Evolutionary conservation across 1,140 invertebrate genomes (phyloP).

Genomic region (Diabrotica virgifera): DNA sequence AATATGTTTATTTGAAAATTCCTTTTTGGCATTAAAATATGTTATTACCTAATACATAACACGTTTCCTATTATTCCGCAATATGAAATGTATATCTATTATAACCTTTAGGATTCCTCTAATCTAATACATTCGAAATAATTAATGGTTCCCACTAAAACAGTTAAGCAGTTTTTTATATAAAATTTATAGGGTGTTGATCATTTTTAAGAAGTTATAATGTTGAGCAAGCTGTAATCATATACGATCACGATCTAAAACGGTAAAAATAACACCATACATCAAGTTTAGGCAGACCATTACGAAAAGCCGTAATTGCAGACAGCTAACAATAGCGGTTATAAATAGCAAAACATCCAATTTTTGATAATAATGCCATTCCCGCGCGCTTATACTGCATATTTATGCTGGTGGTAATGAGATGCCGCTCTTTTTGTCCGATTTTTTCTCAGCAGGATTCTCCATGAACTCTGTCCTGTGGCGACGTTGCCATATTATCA

Average conservation of each 20-base stretch:
- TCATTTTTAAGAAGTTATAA: background rate
- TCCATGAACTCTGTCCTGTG: background rate
- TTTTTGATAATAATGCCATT: conserved; percentile 21
- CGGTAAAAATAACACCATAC: background rate
- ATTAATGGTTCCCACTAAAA: too few species aligned
- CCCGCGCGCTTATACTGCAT: conserved; percentile 12
- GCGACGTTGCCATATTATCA: background rate
- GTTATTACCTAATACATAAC: too few species aligned
- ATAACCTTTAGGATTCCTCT: too few species aligned
- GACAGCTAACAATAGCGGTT: conserved; percentile 12
- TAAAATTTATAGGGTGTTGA: background rate
- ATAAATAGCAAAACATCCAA: conserved; percentile 15
- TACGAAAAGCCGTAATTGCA: background rate
- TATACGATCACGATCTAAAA: background rate
- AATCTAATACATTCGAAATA: too few species aligned
- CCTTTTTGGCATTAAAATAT: too few species aligned
- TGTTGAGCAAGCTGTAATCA: background rate
- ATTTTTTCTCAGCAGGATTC: conserved; percentile 18
- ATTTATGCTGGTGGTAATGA: conserved; percentile 20
- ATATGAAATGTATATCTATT: too few species aligned
- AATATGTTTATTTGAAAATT: too few species aligned
- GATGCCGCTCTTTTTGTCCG: conserved; percentile 21
- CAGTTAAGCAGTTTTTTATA: background rate
- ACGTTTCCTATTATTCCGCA: too few species aligned
- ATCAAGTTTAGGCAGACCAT: conserved; percentile 2